phyloP scores from a whole-genome alignment of 1,140 invertebrate species.

The Dendroctonus valens region DNA sequence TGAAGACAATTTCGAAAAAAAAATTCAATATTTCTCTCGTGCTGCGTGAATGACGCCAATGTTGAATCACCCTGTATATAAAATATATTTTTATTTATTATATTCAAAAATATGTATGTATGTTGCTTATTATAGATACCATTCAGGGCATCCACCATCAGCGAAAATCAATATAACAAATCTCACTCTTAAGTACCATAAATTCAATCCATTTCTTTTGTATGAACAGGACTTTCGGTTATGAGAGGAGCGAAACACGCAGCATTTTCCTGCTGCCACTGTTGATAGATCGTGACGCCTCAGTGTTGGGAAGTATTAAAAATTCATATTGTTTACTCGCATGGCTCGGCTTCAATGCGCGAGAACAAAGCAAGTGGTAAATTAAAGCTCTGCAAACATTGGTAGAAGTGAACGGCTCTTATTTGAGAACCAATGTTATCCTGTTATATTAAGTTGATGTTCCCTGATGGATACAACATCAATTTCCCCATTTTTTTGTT shows the following conservation, averaged over 20 bases:
- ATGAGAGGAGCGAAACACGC: conserved; percentile 12
- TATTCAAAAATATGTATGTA: too few relatives aligned
- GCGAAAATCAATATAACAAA: neutral
- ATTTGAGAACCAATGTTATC: neutral
- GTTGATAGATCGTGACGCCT: conserved; percentile 24
- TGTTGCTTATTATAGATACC: too few relatives aligned
- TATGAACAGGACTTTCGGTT: conserved; percentile 16
- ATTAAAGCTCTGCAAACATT: conserved; percentile 6
- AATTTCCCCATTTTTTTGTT: too few relatives aligned
- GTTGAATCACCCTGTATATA: too few relatives aligned
- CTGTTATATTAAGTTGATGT: conserved; percentile 1
- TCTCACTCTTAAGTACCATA: conserved; percentile 2
- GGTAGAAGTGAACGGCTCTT: conserved; percentile 1
- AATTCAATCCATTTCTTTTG: conserved; percentile 24
- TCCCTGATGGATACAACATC: too few relatives aligned
- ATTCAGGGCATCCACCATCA: neutral
- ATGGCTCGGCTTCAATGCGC: conserved; percentile 7
- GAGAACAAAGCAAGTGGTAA: neutral
- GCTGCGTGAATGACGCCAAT: too few relatives aligned
- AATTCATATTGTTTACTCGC: conserved; percentile 25
- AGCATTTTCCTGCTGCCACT: conserved; percentile 7
- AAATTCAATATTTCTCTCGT: too few relatives aligned
- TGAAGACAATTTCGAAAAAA: too few relatives aligned
- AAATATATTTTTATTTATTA: too few relatives aligned
- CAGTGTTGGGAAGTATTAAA: conserved; percentile 23